phyloP scores from a whole-genome alignment of 1,140 invertebrate species.

The Tribolium madens region DNA sequence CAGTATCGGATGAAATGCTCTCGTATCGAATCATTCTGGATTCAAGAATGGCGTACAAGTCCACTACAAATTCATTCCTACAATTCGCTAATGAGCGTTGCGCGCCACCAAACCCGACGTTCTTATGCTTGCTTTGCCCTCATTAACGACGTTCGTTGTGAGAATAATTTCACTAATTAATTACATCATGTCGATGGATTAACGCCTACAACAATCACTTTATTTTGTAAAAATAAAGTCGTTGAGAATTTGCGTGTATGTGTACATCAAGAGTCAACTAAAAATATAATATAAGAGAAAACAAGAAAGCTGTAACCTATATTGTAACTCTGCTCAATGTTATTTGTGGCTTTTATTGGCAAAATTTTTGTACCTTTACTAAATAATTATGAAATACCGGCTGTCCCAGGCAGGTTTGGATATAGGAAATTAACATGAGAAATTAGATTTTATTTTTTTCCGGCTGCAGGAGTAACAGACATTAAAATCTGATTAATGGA shows the following conservation, averaged over 20 bases:
- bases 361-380: too few species aligned
- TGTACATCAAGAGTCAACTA: neutral
- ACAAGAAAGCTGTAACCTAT: too few species aligned
- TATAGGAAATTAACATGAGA: too few species aligned
- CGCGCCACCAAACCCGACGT: constrained; percentile 12
- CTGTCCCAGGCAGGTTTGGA: too few species aligned
- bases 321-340: too few species aligned
- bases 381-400: too few species aligned
- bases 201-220: neutral
- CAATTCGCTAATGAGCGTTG: constrained; percentile 35
- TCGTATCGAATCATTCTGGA: constrained; percentile 51
- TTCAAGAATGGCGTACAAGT: constrained; percentile 52
- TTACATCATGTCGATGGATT: constrained; percentile 16
- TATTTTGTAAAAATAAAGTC: too few species aligned
- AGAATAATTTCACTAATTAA: constrained; percentile 28
- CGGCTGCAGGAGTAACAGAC: too few species aligned
- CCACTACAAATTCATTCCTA: constrained; percentile 47
- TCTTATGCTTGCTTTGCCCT: constrained; percentile 21
- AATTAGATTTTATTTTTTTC: too few species aligned
- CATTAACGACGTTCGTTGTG: constrained; percentile 17
- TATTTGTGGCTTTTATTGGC: too few species aligned
- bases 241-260: neutral
- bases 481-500: too few species aligned
- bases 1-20: constrained; percentile 53
- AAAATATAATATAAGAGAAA: too few species aligned